These are phyloP conservation scores for Chrysolina oricalcia DNA, from an alignment of 2,888 invertebrate species.

Conservation along the genomic window DNA sequence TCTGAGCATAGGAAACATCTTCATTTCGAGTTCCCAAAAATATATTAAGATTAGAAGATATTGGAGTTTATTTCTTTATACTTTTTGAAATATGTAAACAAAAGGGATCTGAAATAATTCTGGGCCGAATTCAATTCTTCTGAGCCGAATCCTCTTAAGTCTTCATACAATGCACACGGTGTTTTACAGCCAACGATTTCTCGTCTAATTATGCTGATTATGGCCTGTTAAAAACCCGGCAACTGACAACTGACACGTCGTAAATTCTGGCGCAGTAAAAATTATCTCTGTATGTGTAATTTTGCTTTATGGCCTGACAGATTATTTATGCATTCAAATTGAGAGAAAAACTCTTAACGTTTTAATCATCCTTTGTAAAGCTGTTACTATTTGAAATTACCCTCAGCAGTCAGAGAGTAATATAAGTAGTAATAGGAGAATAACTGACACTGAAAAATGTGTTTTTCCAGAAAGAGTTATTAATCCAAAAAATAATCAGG, in stretches of 20 bases:
- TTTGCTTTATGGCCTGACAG: constrained; percentile 36
- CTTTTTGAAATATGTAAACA: too few relatives aligned
- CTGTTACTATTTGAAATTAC: constrained; percentile 26
- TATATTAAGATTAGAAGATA: background rate
- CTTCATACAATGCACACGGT: constrained; percentile 32
- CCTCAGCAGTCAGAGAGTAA: background rate
- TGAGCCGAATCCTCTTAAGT: constrained; percentile 31
- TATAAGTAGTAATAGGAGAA: background rate
- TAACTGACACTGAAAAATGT: background rate
- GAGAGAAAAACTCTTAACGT: constrained; percentile 40
- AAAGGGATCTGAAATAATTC: too few relatives aligned
- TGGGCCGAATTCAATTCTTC: background rate
- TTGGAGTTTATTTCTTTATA: too few relatives aligned
- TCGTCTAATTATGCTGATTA: constrained; percentile 50
- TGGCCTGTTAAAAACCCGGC: constrained; percentile 43
- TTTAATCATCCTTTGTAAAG: constrained; percentile 37
- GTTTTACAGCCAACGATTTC: constrained; percentile 38
- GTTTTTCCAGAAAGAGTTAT: background rate
- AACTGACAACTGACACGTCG: constrained; percentile 46
- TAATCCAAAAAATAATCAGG: background rate
- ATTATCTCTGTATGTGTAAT: constrained; percentile 40
- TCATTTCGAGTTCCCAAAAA: too few relatives aligned
- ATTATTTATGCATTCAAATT: constrained; percentile 44
- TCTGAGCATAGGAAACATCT: too few relatives aligned
- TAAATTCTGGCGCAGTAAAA: constrained; percentile 44